These are phyloP conservation scores for Caracal caracal DNA, from an alignment of 2,113 vertebrate species.

Conservation along the genomic window DNA sequence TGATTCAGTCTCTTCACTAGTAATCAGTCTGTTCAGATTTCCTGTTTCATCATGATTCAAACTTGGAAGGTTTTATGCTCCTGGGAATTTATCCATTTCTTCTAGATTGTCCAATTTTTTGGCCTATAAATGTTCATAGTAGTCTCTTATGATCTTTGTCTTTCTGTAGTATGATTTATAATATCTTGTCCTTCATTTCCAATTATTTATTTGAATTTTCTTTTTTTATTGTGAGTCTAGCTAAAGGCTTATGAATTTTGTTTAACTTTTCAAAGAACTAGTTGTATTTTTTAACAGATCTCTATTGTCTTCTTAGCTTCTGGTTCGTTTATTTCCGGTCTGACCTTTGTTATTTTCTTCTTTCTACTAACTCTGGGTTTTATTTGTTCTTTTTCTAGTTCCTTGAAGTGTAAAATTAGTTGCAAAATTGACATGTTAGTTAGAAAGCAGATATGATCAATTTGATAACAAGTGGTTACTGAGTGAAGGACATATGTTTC, in stretches of 20 bases:
- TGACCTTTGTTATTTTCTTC: background rate
- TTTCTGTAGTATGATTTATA: background rate
- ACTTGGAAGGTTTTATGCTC: background rate
- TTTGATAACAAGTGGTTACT: too few species aligned
- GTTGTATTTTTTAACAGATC: background rate
- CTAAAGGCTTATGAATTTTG: background rate
- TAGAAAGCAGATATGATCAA: background rate
- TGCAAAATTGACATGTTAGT: background rate
- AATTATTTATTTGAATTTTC: background rate
- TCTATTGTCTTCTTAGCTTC: background rate
- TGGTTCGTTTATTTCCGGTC: background rate
- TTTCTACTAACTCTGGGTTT: background rate
- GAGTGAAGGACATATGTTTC: background rate
- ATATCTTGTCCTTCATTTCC: background rate
- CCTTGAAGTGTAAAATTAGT: background rate
- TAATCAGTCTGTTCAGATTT: background rate
- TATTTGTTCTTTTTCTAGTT: background rate
- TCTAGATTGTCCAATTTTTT: too few species aligned
- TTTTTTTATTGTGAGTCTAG: background rate
- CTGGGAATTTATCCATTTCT: background rate
- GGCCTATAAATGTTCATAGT: too few species aligned
- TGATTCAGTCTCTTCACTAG: background rate
- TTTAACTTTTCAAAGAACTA: background rate
- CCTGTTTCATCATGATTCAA: background rate
- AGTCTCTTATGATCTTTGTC: background rate